Evolutionary conservation across 2,113 vertebrate species (phyloP), one percentile per base, ranked within the genome.

Genomic region (Felis chaus): DNA sequence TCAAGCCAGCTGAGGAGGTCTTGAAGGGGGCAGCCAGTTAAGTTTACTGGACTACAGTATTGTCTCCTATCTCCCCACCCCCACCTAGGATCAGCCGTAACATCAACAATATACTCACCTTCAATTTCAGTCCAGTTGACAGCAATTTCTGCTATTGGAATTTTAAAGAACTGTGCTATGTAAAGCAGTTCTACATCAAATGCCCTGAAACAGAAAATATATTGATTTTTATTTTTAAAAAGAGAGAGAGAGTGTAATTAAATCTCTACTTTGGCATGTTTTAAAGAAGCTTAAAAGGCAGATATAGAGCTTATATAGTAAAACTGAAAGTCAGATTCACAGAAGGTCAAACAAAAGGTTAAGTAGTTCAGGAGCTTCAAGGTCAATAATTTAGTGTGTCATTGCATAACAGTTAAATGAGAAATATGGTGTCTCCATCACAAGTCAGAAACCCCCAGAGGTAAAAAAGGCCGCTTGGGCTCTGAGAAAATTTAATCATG

Each of bases 121-220:
- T 99, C 99, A 98, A 99, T 99, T 99, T 99, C 99, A 74, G 99
- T 99, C 99, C 99, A 99, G 98, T 99, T 99, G 94, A 99, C 99
- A 25, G 99, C 99, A 98, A 99, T 99, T 98, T 99, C 99, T 91
- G 99, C 99, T 98, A 99, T 98, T 97, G 99, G 99, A 98, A 99
- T 99, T 97, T 99, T 99, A 91, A 99, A 99, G 96, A 98, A 98
- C 98, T 99, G 99, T 80, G 99, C 99, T 79, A 99, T 99, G 91
- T 99, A 99, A 50, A 99, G 99, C 48, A 99, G 99, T 98, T 99
- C 99, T 98, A 99, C 99, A 61, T 99, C 99, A 98, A 99, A 99
- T 0, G 99, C 99, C 99, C 99, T 99, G 97, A 85, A 98, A 96
- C 31, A 97, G 88, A 98, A 98, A 98, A 98, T 18, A 95, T 1